Conservation (phyloP, 2,888 invertebrate species). For the Entomobrya multifasciata region DNA sequence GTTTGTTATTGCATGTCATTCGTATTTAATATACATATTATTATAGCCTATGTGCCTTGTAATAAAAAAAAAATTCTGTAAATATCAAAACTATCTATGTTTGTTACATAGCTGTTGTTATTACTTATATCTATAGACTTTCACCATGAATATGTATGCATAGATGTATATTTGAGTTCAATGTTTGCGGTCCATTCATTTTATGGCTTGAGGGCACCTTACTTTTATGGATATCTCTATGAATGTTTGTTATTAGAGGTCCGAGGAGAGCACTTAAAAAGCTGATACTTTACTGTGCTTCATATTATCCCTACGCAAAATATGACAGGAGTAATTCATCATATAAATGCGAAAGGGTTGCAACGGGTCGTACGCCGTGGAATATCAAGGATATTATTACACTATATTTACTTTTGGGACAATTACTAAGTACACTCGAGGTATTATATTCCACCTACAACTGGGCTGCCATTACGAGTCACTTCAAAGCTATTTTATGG, state of each 20-base stretch:
- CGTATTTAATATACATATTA: neutral
- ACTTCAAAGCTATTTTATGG: neutral
- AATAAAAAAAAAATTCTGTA: neutral
- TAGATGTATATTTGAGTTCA: neutral
- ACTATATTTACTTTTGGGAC: slow-evolving; percentile 5
- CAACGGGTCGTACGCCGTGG: neutral
- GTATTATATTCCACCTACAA: neutral
- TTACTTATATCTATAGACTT: too few relatives aligned
- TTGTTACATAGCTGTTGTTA: too few relatives aligned
- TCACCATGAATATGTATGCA: neutral
- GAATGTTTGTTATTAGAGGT: slow-evolving; percentile 19
- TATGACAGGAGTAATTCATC: slow-evolving; percentile 40
- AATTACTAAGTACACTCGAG: neutral
- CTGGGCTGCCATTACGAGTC: neutral
- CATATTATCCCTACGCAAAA: neutral
- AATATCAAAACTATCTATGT: too few relatives aligned
- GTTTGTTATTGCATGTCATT: slow-evolving; percentile 2
- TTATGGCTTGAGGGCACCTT: slow-evolving; percentile 32
- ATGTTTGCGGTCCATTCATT: slow-evolving; percentile 42
- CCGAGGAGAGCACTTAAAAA: slow-evolving; percentile 19
- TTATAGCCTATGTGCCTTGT: neutral
- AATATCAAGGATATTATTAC: neutral
- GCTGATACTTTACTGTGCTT: neutral
- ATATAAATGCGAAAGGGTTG: slow-evolving; percentile 24
- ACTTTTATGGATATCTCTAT: slow-evolving; percentile 39